phyloP scores from a whole-genome alignment of 2,797 vertebrate genomes.

The Taeniopygia guttata region DNA sequence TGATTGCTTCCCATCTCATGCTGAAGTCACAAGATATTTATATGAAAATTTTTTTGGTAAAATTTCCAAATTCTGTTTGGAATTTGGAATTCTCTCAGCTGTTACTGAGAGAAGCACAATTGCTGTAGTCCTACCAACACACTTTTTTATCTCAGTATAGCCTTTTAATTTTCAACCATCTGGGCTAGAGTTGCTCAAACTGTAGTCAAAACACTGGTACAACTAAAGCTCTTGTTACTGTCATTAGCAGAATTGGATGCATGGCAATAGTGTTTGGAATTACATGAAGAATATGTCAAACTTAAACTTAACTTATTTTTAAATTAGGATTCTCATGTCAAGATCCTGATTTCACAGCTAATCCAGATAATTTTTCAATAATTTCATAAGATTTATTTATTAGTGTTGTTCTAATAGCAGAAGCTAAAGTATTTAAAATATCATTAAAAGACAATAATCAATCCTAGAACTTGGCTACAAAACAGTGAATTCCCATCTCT shows the following conservation, averaged over 20 bases:
- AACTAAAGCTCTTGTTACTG: background rate
- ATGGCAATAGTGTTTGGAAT: background rate
- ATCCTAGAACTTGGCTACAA: background rate
- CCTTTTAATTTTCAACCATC: background rate
- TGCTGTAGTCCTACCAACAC: background rate
- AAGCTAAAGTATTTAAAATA: background rate
- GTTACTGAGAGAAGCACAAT: background rate
- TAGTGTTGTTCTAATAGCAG: background rate
- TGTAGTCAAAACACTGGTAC: background rate
- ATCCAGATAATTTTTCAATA: background rate
- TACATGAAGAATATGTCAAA: background rate
- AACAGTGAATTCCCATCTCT: background rate
- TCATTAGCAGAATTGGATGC: accelerated
- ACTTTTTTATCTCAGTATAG: background rate
- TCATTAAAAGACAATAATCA: background rate
- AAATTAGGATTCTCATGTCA: background rate
- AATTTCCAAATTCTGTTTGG: no score
- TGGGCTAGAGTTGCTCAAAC: background rate
- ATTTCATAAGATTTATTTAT: background rate
- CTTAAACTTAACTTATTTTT: background rate
- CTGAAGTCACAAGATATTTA: background rate
- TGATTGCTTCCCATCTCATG: background rate
- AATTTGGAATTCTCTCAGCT: no score
- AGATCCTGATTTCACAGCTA: background rate
- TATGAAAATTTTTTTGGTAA: background rate